Base-by-base conservation (phyloP, 2,797 vertebrate genomes). In the Liasis olivaceus region DNA sequence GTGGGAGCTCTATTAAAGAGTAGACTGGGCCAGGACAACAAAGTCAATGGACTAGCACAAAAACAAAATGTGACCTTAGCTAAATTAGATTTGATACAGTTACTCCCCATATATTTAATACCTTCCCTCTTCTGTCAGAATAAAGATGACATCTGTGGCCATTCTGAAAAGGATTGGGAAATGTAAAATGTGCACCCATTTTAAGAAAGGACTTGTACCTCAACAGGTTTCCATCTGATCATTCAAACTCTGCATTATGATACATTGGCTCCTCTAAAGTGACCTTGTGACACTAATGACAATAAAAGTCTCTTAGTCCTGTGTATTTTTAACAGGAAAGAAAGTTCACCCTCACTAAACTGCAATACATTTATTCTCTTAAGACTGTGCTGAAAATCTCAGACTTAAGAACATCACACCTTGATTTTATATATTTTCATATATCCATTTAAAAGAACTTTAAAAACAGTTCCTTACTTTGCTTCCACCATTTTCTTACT, bases 381-480 rank as follows among this genome's bases (percentile, higher is more conserved):
- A n/a, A 31, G 26, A n/a, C 15, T 14, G 2, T 51, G 36, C 9
- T 54, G 26, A 63, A 20, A 28, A 63, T 13, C 13, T 28, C 28
- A 90, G 47, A 24, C 54, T 87, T 69, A 6, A 59, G n/a, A 47
- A 28, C 3, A 24, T 24, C 17, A 0, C 17, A 51, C 4, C 1
- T 24, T 42, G 51, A 31, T 2, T 6, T 87, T 36, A 91, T 8
- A 31, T 54, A 31, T 24, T 81, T 63, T 2, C 31, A 59, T 77
- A 0, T 12, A 5, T 15, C 26, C 87, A 47, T 51, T 51, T 42
- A 20, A 36, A 0, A 9, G 4, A 1, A 36, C n/a, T 58, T 9
- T 36, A 5, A 2, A 7, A 92, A 0, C 0, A 0, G 0, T 3
- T 6, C 42, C 93, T 54, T 97, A 97, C 97, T 95, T 95, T 91